Conservation (phyloP, 2,888 invertebrate species). For the Clivina fossor region DNA sequence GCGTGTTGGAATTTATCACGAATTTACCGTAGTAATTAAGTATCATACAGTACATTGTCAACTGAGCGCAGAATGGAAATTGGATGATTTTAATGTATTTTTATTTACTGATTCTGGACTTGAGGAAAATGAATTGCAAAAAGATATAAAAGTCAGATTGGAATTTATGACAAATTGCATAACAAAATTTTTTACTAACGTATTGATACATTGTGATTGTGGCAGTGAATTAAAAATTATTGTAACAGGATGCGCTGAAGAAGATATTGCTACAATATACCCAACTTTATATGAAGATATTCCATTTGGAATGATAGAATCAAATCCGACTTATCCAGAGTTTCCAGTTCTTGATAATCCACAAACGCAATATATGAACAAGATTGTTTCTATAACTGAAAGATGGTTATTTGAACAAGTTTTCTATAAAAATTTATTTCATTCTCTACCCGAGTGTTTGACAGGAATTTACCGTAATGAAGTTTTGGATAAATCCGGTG, state of each 20-base stretch:
- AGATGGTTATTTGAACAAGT: slow-evolving; percentile 21
- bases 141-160: slow-evolving; percentile 22
- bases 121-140: slow-evolving; percentile 31
- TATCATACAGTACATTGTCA: slow-evolving; percentile 39
- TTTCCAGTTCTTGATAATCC: slow-evolving; percentile 5
- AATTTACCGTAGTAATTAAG: slow-evolving; percentile 38
- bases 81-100: too few species aligned
- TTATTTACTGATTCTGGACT: too few species aligned
- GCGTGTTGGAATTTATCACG: slow-evolving; percentile 39
- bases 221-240: slow-evolving; percentile 33
- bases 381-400: background rate
- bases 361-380: slow-evolving; percentile 20
- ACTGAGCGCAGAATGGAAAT: too few species aligned
- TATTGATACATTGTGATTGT: slow-evolving; percentile 43
- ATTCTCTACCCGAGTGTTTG: slow-evolving; percentile 8
- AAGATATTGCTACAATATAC: slow-evolving; percentile 48
- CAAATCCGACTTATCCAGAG: slow-evolving; percentile 4
- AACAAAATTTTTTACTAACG: too few species aligned
- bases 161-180: slow-evolving; percentile 29
- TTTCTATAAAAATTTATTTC: slow-evolving; percentile 4
- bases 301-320: background rate
- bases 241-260: slow-evolving; percentile 46
- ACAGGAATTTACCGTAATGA: background rate
- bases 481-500: background rate
- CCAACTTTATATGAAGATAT: slow-evolving; percentile 36